Conservation (phyloP, 2,888 invertebrate species). For the Tolmerus cingulatus region DNA sequence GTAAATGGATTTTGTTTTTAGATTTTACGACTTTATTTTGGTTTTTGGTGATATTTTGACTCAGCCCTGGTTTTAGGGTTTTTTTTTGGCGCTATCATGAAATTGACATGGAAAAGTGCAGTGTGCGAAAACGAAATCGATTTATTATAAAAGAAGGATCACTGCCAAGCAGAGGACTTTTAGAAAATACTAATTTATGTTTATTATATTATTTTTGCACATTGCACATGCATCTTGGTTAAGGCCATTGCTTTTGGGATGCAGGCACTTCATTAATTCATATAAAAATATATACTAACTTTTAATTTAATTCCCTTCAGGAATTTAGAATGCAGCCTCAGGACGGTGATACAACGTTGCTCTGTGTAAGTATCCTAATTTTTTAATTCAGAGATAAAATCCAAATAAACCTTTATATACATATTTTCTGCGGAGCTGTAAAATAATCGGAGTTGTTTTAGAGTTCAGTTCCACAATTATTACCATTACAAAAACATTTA, state of each 20-base stretch:
- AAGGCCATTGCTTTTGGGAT: slow-evolving; percentile 16
- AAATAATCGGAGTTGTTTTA: too few relatives aligned
- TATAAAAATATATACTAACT: not conserved
- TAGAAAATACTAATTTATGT: too few relatives aligned
- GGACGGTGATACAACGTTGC: slow-evolving; percentile 48
- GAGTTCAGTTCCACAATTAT: too few relatives aligned
- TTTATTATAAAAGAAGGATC: too few relatives aligned
- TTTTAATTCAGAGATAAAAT: not conserved
- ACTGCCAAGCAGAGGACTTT: too few relatives aligned
- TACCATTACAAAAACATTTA: too few relatives aligned
- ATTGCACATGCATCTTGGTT: not conserved
- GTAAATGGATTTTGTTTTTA: slow-evolving; percentile 21
- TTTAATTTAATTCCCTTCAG: slow-evolving; percentile 41
- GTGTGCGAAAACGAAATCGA: not conserved
- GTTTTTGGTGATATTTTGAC: not conserved
- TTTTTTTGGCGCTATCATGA: not conserved
- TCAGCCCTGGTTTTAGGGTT: not conserved
- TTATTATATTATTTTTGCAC: not conserved
- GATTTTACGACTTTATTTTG: not conserved
- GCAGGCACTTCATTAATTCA: not conserved
- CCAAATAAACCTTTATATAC: not conserved
- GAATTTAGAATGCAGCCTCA: slow-evolving; percentile 49
- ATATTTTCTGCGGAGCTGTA: not conserved
- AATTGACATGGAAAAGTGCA: not conserved
- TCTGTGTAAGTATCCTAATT: slow-evolving; percentile 47